Percentiles rank a stretch among this genome's conserved stretches.
Conservation (phyloP, 2,888 invertebrate genomes). For the Chrysomela aeneicollis region DNA sequence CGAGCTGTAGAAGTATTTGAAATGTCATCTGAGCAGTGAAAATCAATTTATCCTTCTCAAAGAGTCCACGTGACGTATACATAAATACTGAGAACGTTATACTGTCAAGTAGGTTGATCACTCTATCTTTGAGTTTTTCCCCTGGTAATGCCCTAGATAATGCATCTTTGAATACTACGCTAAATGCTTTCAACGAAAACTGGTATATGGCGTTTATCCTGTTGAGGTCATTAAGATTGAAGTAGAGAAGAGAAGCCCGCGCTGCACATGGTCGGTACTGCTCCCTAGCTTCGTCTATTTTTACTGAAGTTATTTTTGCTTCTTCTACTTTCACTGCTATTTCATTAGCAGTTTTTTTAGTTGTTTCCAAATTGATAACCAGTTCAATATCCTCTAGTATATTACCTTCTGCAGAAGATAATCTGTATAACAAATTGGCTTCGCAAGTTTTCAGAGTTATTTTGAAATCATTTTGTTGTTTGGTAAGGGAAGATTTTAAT, state of each 20-base stretch:
- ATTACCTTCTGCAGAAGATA: slow-evolving; percentile 91
- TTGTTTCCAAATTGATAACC: slow-evolving; percentile 91
- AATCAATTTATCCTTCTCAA: slow-evolving; percentile 90
- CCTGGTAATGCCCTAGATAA: slow-evolving; percentile 73
- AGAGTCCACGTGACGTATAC: slow-evolving; percentile 89
- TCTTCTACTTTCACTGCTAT: slow-evolving; percentile 87
- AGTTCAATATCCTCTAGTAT: slow-evolving; percentile 89
- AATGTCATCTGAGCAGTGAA: slow-evolving; percentile 85
- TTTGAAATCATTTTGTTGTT: slow-evolving; percentile 94
- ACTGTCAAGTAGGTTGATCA: slow-evolving; percentile 81
- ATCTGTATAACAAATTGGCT: slow-evolving; percentile 84
- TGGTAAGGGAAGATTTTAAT: slow-evolving; percentile 82
- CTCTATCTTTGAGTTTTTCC: slow-evolving; percentile 76
- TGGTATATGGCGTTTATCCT: slow-evolving; percentile 96
- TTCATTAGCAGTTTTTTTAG: slow-evolving; percentile 91
- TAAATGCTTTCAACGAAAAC: slow-evolving; percentile 94
- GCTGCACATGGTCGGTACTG: slow-evolving; percentile 85
- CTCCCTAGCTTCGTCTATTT: slow-evolving; percentile 92
- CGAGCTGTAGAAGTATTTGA: slow-evolving; percentile 68
- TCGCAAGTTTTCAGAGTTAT: slow-evolving; percentile 90
- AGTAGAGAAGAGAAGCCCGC: slow-evolving; percentile 89
- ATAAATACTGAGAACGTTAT: slow-evolving; percentile 87
- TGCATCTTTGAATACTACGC: slow-evolving; percentile 88
- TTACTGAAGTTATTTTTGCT: slow-evolving; percentile 83
- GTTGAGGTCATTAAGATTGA: slow-evolving; percentile 89